Conservation (phyloP, 2,888 invertebrate species). For the Mongoloraphidia duomilia region DNA sequence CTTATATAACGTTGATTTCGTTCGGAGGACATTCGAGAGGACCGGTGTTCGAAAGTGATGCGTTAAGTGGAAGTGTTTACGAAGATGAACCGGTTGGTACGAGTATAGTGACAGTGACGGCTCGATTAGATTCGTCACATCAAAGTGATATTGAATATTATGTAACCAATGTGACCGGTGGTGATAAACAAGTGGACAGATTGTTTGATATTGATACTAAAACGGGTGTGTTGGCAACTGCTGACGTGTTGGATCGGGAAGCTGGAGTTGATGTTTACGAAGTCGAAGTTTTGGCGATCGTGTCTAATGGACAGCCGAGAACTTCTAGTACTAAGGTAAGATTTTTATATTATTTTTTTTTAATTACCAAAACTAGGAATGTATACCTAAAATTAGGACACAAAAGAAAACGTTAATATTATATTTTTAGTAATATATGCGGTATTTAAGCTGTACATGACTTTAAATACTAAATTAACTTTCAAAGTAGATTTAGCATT, state of each 20-base stretch:
- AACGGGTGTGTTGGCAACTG: conserved; percentile 76
- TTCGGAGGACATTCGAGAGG: conserved; percentile 39
- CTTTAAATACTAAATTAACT: too few species aligned
- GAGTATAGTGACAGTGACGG: conserved; percentile 66
- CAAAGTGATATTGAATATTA: conserved; percentile 70
- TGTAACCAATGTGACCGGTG: conserved; percentile 71
- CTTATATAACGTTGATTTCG: conserved; percentile 70
- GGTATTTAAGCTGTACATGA: too few species aligned
- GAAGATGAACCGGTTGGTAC: conserved; percentile 85
- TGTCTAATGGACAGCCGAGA: conserved; percentile 53
- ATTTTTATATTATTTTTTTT: too few species aligned
- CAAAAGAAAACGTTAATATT: too few species aligned
- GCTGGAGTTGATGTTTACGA: conserved; percentile 68
- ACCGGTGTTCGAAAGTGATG: conserved; percentile 47
- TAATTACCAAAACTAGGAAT: too few species aligned
- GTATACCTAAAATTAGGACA: too few species aligned
- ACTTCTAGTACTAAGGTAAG: conserved; percentile 76
- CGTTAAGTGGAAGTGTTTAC: conserved; percentile 62
- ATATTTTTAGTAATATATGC: too few species aligned
- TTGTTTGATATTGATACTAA: conserved; percentile 84
- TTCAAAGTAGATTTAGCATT: too few species aligned
- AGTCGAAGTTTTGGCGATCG: conserved; percentile 74
- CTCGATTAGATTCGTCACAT: conserved; percentile 39
- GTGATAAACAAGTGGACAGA: conserved; percentile 66
- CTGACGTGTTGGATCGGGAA: conserved; percentile 70